Percentiles rank a stretch among this genome's conserved stretches.
Conservation (phyloP, 1,140 invertebrate genomes). For the Amphibalanus amphitrite region DNA sequence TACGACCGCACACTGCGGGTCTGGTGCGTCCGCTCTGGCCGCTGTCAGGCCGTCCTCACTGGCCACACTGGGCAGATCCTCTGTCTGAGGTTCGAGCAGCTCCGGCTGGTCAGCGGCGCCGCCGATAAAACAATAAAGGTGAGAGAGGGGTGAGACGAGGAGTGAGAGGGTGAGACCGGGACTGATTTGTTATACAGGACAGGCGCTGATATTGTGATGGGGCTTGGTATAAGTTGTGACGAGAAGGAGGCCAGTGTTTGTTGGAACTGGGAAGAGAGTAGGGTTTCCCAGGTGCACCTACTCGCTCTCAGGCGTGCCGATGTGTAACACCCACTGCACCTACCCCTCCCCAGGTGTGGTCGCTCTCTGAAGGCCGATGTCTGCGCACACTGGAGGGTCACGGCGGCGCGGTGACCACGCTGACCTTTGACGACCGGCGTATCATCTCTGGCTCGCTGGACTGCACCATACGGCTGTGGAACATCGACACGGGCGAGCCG, state of each 20-base stretch:
- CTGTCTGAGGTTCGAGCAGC: constrained; percentile 33
- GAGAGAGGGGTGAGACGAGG: too few species aligned
- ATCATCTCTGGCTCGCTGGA: constrained; percentile 34
- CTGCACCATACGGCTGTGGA: constrained; percentile 35
- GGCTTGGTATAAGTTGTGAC: too few species aligned
- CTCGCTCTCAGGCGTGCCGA: too few species aligned
- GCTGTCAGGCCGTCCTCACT: constrained; percentile 28
- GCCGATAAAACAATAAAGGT: constrained; percentile 36
- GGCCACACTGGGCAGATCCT: constrained; percentile 34
- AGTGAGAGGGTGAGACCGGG: too few species aligned
- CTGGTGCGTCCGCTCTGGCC: constrained; percentile 24
- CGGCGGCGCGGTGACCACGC: constrained; percentile 32
- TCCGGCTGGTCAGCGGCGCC: constrained; percentile 34
- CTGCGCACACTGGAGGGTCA: constrained; percentile 30
- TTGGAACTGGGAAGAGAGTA: too few species aligned
- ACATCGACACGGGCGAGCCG: constrained; percentile 29
- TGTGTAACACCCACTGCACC: too few species aligned
- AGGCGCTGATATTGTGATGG: too few species aligned
- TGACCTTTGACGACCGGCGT: constrained; percentile 31
- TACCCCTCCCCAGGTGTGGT: too few species aligned
- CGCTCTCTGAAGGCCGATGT: constrained; percentile 26
- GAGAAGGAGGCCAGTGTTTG: too few species aligned
- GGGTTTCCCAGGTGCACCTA: too few species aligned
- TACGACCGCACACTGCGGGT: constrained; percentile 25
- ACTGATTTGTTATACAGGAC: too few species aligned